Conservation (phyloP, 2,797 vertebrate species). For the Gymnoscopelus microlampas region DNA sequence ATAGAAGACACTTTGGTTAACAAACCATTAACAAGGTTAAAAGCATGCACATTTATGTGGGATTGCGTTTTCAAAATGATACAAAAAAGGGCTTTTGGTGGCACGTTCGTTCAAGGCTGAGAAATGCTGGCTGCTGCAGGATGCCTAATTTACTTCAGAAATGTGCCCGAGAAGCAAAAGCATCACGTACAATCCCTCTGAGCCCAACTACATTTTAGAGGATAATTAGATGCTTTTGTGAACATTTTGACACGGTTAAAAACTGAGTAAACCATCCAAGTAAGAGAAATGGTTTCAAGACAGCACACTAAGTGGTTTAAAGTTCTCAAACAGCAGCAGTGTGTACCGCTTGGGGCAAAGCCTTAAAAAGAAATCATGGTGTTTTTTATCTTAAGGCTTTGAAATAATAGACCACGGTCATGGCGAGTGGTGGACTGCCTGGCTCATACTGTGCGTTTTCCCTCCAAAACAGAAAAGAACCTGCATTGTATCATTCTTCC, state of each 20-base stretch:
- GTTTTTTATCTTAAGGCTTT: constrained; percentile 56
- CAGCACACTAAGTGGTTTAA: constrained; percentile 58
- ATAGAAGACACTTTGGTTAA: constrained; percentile 49
- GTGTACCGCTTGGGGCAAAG: constrained; percentile 52
- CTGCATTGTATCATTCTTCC: constrained; percentile 22
- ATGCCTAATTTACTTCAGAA: constrained; percentile 43
- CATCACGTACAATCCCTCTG: constrained; percentile 19
- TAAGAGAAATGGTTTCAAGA: constrained; percentile 52
- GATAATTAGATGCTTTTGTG: constrained; percentile 44
- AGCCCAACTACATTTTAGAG: constrained; percentile 27
- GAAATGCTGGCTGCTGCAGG: constrained; percentile 27
- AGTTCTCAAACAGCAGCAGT: constrained; percentile 50
- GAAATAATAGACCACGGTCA: constrained; percentile 55
- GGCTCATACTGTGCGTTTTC: constrained; percentile 24
- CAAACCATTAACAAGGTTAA: constrained; percentile 39
- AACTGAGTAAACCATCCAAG: constrained; percentile 21
- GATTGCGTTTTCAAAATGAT: constrained; percentile 33
- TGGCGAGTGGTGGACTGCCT: constrained; percentile 13
- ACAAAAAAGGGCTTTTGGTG: constrained; percentile 10
- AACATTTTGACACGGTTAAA: constrained; percentile 36
- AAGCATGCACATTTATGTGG: constrained; percentile 43
- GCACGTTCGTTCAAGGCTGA: constrained; percentile 1
- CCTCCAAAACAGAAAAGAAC: constrained; percentile 15
- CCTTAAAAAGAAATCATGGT: constrained; percentile 29
- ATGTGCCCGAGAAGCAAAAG: constrained; percentile 40